Evolutionary conservation across 1,140 invertebrate genomes (phyloP), one percentile per base, ranked within the genome.

Genomic region (Meloidogyne hapla): DNA sequence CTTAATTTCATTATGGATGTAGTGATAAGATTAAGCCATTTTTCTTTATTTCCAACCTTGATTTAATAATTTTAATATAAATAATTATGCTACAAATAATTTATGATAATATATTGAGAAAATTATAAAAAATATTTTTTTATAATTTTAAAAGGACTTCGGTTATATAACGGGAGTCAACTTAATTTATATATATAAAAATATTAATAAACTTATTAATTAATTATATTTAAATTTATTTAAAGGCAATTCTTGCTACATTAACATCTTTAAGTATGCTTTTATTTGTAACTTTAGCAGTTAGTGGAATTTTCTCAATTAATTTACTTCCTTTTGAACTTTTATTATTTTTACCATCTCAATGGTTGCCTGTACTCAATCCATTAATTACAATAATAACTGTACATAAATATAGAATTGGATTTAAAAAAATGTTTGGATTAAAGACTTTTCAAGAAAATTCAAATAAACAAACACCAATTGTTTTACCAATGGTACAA

Each of bases 281-380:
- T 56, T 6, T 56, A 56, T 56, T 56, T n/a, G n/a, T 56, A 6
- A n/a, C n/a, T 6, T n/a, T 56, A n/a, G n/a, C 48, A 56, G n/a
- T 56, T n/a, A 56, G 48, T 56, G 48, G 48, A 56, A 21, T 56
- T n/a, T 56, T 56, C n/a, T 56, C 48, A 56, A 8, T 56, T n/a
- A 56, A n/a, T 56, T n/a, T 56, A n/a, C 48, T 70, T 42, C 26
- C 56, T 15, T 28, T 70, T 21, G 26, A 38, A 42, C 26, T 70
- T 40, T 56, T 70, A 26, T n/a, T 42, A 21, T 42, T 28, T 42
- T 42, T 70, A 25, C 69, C 69, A 13, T 28, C 40, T 23, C 69
- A 70, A 26, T 70, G 69, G 69, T 12, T 70, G 28, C 69, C 69
- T 4, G 26, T 70, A 56, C 23, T 70, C 12, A 70, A 70, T 56